These are phyloP conservation scores for Andrena chrysosceles DNA, from an alignment of 2,888 invertebrate genomes.

Conservation along the genomic window DNA sequence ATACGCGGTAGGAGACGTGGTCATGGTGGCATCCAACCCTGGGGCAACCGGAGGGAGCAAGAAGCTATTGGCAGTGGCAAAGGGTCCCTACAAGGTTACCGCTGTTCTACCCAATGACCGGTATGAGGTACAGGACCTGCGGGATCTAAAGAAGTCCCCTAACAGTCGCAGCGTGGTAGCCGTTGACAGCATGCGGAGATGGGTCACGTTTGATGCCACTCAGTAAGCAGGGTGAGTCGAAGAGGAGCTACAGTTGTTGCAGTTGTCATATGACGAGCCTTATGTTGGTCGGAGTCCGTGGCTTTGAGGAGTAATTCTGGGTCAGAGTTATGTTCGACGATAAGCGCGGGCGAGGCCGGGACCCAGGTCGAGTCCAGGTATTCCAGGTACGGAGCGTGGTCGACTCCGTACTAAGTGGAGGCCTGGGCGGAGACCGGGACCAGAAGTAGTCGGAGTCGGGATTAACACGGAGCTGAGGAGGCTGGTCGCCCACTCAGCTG, in stretches of 20 bases:
- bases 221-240: constrained; percentile 1
- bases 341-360: background rate
- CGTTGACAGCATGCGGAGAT: constrained; percentile 57
- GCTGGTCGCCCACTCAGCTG: background rate
- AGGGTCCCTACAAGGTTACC: constrained; percentile 67
- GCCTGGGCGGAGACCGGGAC: background rate
- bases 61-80: constrained; percentile 63
- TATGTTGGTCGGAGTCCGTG: constrained; percentile 3
- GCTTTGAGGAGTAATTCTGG: constrained; percentile 14
- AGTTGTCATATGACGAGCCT: background rate
- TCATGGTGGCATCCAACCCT: constrained; percentile 59
- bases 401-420: background rate
- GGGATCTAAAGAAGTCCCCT: constrained; percentile 60
- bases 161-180: constrained; percentile 56
- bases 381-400: background rate
- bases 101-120: constrained; percentile 67
- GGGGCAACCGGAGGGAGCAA: constrained; percentile 63
- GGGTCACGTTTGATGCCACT: constrained; percentile 53
- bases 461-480: background rate
- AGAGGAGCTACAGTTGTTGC: background rate
- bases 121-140: constrained; percentile 66
- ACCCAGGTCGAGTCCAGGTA: constrained; percentile 2
- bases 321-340: background rate
- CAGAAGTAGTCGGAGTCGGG: constrained; percentile 7
- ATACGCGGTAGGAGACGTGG: constrained; percentile 62